Percentiles rank a stretch among this genome's conserved stretches.
These are phyloP conservation scores for Theonella swinhoei DNA, from an alignment of 37 sponge, comb jelly and placozoan genomes.

Conservation along the genomic window DNA sequence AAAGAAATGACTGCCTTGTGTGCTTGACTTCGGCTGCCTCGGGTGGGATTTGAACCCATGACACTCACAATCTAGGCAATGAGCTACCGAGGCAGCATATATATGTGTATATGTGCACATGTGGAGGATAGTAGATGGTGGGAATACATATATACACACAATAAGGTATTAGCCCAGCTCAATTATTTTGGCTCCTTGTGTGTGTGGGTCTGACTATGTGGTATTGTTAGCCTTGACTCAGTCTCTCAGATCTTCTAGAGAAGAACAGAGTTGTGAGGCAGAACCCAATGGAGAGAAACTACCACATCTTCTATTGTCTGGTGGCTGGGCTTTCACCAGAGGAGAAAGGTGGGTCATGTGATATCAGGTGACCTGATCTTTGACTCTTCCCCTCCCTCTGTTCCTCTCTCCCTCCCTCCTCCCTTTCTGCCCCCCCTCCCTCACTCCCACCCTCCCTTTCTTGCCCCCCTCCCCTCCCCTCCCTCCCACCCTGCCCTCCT, in stretches of 20 bases:
- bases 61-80: too few species aligned
- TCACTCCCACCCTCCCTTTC: too few species aligned
- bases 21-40: too few species aligned
- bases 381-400: too few species aligned
- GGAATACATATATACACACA: not conserved
- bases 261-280: slow-evolving; percentile 95
- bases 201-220: not conserved
- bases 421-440: too few species aligned
- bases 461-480: too few species aligned
- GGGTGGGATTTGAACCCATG: too few species aligned
- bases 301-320: slow-evolving; percentile 94
- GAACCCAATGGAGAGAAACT: slow-evolving; percentile 96
- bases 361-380: not conserved
- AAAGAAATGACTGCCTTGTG: too few species aligned
- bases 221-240: slow-evolving; percentile 29
- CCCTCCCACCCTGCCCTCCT: too few species aligned
- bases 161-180: not conserved
- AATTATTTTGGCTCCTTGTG: not conserved
- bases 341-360: slow-evolving; percentile 48
- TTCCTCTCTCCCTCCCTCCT: too few species aligned
- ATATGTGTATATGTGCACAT: too few species aligned
- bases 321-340: slow-evolving; percentile 61
- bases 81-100: too few species aligned
- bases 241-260: slow-evolving; percentile 68
- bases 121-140: slow-evolving; percentile 12